Evolutionary conservation across 2,888 invertebrate species (phyloP).

Genomic region (Alsophila aescularia): DNA sequence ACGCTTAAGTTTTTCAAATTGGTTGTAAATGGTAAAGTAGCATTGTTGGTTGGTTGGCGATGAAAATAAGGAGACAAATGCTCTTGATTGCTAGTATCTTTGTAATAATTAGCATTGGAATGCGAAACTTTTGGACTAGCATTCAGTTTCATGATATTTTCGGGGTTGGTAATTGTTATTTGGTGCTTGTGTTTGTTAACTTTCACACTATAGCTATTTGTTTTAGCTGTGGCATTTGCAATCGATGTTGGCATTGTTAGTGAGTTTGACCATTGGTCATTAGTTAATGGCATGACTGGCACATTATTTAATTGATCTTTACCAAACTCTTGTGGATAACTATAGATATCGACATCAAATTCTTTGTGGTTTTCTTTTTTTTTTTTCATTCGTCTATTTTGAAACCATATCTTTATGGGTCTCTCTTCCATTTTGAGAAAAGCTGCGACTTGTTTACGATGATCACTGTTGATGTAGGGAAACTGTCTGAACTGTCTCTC

Average conservation of each 20-base stretch:
- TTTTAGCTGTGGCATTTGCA: conserved; percentile 13
- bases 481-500: conserved; percentile 88
- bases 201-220: conserved; percentile 7
- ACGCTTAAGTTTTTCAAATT: background rate
- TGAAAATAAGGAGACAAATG: conserved; percentile 8
- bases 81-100: conserved; percentile 6
- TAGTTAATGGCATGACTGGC: conserved; percentile 44
- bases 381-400: conserved; percentile 91
- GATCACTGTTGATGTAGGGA: conserved; percentile 87
- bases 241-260: conserved; percentile 41
- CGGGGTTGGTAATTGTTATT: background rate
- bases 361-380: conserved; percentile 82
- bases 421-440: conserved; percentile 87
- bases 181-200: background rate
- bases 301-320: conserved; percentile 54
- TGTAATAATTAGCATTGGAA: conserved; percentile 15
- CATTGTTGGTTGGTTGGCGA: background rate
- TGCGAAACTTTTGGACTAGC: background rate
- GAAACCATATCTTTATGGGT: conserved; percentile 94
- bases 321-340: conserved; percentile 36
- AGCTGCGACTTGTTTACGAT: conserved; percentile 88
- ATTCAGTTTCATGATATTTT: conserved; percentile 6
- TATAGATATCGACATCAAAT: conserved; percentile 40
- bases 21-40: background rate
- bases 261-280: conserved; percentile 41